A percentile compares a stretch with the other conserved stretches of the same genome.
Conservation (phyloP, 23 tunicate species). For the Ciona savignyi region DNA sequence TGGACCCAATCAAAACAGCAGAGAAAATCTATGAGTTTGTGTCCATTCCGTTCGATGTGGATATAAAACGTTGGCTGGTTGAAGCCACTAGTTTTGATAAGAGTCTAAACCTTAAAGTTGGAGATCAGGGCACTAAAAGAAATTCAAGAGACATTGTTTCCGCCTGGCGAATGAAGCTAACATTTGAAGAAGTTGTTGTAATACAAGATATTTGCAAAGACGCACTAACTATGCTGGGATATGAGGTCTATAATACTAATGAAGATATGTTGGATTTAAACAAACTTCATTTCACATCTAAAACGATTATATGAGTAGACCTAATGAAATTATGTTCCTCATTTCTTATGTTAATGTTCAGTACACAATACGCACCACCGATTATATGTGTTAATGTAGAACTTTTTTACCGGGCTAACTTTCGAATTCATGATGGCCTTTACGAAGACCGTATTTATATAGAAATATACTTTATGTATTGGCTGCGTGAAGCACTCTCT, state of each 20-base stretch:
- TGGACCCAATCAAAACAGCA: neutral
- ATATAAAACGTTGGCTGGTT: neutral
- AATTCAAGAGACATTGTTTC: neutral
- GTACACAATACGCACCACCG: no score
- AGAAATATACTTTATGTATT: no score
- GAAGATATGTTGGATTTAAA: neutral
- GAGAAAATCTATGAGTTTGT: slow-evolving; percentile 19
- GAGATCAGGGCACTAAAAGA: slow-evolving; percentile 7
- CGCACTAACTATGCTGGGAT: slow-evolving; percentile 1
- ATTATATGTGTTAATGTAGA: no score
- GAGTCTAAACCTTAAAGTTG: no score
- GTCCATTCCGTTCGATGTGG: neutral
- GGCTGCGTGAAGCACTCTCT: no score
- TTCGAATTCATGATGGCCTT: no score
- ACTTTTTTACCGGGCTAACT: no score
- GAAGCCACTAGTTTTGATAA: slow-evolving; percentile 4
- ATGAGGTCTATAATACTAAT: neutral
- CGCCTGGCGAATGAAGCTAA: slow-evolving; percentile 4
- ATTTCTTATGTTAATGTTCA: no score
- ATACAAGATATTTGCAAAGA: slow-evolving; percentile 13
- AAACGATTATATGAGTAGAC: no score
- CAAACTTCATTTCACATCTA: slow-evolving; percentile 4
- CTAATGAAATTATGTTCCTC: no score
- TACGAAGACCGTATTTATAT: no score
- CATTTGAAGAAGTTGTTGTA: slow-evolving; percentile 5